Conservation (phyloP, 2,888 invertebrate genomes). For the Choreutis nemorana region DNA sequence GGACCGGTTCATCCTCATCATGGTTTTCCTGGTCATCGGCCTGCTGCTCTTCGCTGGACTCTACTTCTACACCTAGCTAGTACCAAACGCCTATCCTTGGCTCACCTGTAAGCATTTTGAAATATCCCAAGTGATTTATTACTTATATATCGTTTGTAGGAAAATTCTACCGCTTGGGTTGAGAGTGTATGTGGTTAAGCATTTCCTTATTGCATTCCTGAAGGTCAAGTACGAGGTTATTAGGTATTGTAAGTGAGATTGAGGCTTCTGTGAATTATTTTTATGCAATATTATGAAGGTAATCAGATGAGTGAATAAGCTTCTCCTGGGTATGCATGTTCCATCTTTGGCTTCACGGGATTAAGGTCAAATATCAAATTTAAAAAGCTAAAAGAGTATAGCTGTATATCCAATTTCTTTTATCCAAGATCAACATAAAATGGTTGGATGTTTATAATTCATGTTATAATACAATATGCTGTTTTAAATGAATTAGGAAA, state of each 20-base stretch:
- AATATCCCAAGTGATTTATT: slow-evolving; percentile 6
- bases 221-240: slow-evolving; percentile 11
- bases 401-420: no score
- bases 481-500: no score
- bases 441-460: no score
- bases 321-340: no score
- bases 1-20: slow-evolving; percentile 75
- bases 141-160: slow-evolving; percentile 11
- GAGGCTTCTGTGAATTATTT: no score
- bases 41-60: slow-evolving; percentile 67
- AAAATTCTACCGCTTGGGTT: slow-evolving; percentile 10
- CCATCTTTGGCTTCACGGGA: no score
- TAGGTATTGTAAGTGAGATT: slow-evolving; percentile 3
- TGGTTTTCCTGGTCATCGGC: slow-evolving; percentile 72
- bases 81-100: neutral
- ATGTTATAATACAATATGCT: no score
- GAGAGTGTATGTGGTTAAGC: slow-evolving; percentile 10
- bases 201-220: slow-evolving; percentile 7
- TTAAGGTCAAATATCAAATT: no score
- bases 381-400: no score
- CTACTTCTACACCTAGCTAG: slow-evolving; percentile 66
- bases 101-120: neutral
- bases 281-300: no score
- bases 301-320: no score
- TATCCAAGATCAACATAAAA: no score